Percentiles rank a stretch among this genome's conserved stretches.
Conservation (phyloP, 2,888 invertebrate genomes). For the Caenorhabditis sp. region DNA sequence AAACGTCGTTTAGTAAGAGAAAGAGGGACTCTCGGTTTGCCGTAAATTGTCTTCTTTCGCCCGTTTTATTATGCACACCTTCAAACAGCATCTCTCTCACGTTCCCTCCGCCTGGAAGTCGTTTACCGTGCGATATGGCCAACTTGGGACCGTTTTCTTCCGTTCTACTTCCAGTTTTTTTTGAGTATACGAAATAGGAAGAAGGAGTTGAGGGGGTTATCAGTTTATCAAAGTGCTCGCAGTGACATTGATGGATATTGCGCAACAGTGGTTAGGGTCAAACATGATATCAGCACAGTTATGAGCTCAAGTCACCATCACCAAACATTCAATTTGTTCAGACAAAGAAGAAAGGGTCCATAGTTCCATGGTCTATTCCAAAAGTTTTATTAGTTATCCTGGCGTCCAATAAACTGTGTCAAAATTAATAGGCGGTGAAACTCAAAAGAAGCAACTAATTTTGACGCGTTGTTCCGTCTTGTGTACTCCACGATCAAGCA, state of each 20-base stretch:
- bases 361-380: too few species aligned
- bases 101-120: slow-evolving; percentile 6
- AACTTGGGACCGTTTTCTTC: background rate
- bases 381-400: background rate
- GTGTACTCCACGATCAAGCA: slow-evolving; percentile 53
- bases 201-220: background rate
- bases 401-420: slow-evolving; percentile 15
- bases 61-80: slow-evolving; percentile 56
- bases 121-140: slow-evolving; percentile 51
- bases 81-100: slow-evolving; percentile 29
- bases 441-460: slow-evolving; percentile 40
- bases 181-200: background rate
- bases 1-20: slow-evolving; percentile 55
- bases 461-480: slow-evolving; percentile 36
- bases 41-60: slow-evolving; percentile 61
- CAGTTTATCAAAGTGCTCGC: too few species aligned
- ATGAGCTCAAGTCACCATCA: background rate
- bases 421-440: slow-evolving; percentile 52
- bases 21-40: slow-evolving; percentile 42
- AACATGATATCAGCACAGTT: background rate
- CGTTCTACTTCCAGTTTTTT: background rate
- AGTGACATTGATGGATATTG: background rate
- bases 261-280: background rate
- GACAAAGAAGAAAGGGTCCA: background rate
- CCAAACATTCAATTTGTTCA: background rate